Evolutionary conservation across 2,797 vertebrate species (phyloP), one percentile per base, ranked within the genome.

Genomic region (Phataginus tetradactyla): DNA sequence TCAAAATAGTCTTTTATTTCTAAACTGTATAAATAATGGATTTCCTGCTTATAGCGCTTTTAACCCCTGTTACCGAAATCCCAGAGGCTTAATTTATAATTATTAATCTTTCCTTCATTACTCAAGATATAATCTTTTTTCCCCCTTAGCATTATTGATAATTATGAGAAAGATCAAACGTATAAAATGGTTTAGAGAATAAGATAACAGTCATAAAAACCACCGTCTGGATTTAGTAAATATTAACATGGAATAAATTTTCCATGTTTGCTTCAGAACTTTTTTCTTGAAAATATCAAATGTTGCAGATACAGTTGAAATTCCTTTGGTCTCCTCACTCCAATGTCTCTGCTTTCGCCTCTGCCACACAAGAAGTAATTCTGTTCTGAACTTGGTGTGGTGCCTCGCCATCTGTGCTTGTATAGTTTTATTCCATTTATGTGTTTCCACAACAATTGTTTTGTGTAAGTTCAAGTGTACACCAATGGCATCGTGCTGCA

Each of bases 141-240:
- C 20, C 27, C 23, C 63, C 42, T 89, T 89, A 91, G 97, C 93
- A 66, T 80, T 94, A 87, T 89, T 86, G 39, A 80, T 97, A 61
- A 13, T 96, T 91, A 89, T 87, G 66, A 77, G 84, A 93, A 93
- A 94, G 92, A 89, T 93, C 83, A 96, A 86, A 90, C 32, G 45
- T 91, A 49, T 51, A 81, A 86, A 90, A 75, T 90, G 87, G 80
- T 93, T 97, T 90, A 68, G 61, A 95, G 68, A 80, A 51, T 59
- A 79, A 94, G 59, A 86, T 91, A 90, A 79, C 29, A 80, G 80
- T 84, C 49, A 8, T 93, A 87, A 96, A 96, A 96, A 59, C 53
- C 42, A 72, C 92, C 90, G 86, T 94, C 91, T 96, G 96, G 84
- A 86, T 57, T 96, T 86, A 91, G 94, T 95, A 79, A 78, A 69